These are phyloP conservation scores for Platalea minor DNA, from an alignment of 2,797 vertebrate species.

Conservation along the genomic window DNA sequence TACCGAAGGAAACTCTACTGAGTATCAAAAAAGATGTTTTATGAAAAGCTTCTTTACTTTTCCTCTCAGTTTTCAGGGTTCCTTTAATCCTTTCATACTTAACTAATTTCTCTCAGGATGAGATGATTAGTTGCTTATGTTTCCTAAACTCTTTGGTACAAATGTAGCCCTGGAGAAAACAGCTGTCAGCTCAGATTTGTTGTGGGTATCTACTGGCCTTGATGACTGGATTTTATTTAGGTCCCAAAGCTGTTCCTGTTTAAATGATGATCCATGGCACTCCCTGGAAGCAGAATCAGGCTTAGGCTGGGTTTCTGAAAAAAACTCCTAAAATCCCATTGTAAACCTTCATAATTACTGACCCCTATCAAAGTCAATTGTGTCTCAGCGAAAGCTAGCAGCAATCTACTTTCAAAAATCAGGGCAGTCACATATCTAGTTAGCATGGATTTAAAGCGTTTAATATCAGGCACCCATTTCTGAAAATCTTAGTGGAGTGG, in stretches of 20 bases:
- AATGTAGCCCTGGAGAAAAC: neutral
- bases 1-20: neutral
- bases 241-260: neutral
- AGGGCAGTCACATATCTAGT: neutral
- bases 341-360: neutral
- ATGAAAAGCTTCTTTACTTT: neutral
- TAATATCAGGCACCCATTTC: neutral
- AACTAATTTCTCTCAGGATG: neutral
- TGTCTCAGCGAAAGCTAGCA: neutral
- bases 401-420: neutral
- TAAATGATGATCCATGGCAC: neutral
- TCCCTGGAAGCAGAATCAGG: neutral
- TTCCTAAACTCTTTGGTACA: neutral
- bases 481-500: neutral
- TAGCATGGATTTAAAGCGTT: neutral
- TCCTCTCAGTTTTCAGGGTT: neutral
- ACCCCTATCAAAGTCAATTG: neutral
- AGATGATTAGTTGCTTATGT: neutral
- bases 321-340: neutral
- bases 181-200: neutral
- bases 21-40: neutral
- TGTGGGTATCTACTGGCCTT: neutral
- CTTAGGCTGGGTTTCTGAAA: neutral
- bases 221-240: neutral
- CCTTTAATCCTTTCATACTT: conserved; percentile 4